Evolutionary conservation across 2,113 vertebrate species (phyloP), one percentile per base, ranked within the genome.

Genomic region (Dolichotis patagonum): DNA sequence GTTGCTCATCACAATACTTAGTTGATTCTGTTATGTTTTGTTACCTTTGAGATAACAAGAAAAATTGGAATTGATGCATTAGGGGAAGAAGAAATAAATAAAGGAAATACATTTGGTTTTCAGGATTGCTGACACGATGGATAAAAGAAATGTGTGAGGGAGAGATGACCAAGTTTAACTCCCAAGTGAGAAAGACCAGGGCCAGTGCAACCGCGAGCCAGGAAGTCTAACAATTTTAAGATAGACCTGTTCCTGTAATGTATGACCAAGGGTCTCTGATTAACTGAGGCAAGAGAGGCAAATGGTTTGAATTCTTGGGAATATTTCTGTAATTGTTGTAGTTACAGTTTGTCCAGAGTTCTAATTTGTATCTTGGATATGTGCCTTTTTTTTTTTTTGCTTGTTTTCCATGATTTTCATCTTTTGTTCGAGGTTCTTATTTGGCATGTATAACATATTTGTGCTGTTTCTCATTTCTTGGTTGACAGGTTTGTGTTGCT

Each of bases 401-500:
- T 82, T 94, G 2, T 91, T 73, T 88, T 86, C 75, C 5, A 86
- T 22, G 20, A 52, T 87, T 94, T 92, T 91, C 11, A n/a, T 65
- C 7, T 96, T 90, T 84, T 90, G 22, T 85, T 91, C n/a, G 62
- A 86, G 2, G 5, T 38, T 95, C 35, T 92, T 95, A 12, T 80
- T 85, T 83, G 80, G 46, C 75, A 43, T 90, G 30, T 89, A 4
- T 67, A 67, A 78, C 22, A 19, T 92, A 30, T 63, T 38, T 90
- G 3, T 96, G 43, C 7, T 85, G 7, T n/a, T 95, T 90, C 24
- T 35, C n/a, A 30, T 38, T 89, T 96, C 93, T 93, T n/a, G 85
- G 54, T 69, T 94, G 84, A 60, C 43, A 82, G 58, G 95, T 91
- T 80, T 88, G 20, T 82, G 24, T 80, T 88, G 60, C 8, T 78